Percentiles rank a stretch among this genome's conserved stretches.
Evolutionary conservation across 2,888 invertebrate genomes (phyloP).

Genomic region (Drosophila nr. perissopoda): DNA sequence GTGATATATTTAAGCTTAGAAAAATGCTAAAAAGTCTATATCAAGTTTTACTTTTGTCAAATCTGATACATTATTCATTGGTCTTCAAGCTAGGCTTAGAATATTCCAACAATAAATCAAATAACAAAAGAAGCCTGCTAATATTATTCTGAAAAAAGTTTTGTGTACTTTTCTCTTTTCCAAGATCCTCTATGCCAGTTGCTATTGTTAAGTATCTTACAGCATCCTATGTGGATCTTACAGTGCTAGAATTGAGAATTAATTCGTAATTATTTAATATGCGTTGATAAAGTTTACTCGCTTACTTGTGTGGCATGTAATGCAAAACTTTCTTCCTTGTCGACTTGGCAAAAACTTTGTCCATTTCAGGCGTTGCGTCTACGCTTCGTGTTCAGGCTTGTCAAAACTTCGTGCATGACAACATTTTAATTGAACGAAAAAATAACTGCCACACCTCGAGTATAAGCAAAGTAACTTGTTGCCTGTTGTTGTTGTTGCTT

Average conservation of each 20-base stretch:
- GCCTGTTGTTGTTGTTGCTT: background rate
- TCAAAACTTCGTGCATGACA: constrained; percentile 56
- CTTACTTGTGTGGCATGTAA: constrained; percentile 35
- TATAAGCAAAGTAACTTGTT: constrained; percentile 31
- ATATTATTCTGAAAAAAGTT: background rate
- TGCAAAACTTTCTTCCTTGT: constrained; percentile 40
- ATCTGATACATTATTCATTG: constrained; percentile 6
- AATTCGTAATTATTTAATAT: constrained; percentile 49
- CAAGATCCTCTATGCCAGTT: background rate
- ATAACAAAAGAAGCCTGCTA: background rate
- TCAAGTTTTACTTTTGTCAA: background rate
- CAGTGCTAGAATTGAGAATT: constrained; percentile 5
- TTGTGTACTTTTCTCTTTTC: background rate
- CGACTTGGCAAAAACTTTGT: constrained; percentile 27
- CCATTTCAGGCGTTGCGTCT: constrained; percentile 25
- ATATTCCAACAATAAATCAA: constrained; percentile 1
- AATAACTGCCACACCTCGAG: constrained; percentile 44
- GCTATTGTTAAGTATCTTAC: background rate
- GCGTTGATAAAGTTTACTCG: constrained; percentile 40
- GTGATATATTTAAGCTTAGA: background rate
- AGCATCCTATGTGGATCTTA: background rate
- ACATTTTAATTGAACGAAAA: constrained; percentile 64
- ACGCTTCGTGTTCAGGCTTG: constrained; percentile 42
- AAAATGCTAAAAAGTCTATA: background rate
- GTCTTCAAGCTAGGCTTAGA: background rate